A percentile compares a stretch with the other conserved stretches of the same genome.
Conservation (phyloP, 2,113 vertebrate genomes). For the Lepus europaeus region DNA sequence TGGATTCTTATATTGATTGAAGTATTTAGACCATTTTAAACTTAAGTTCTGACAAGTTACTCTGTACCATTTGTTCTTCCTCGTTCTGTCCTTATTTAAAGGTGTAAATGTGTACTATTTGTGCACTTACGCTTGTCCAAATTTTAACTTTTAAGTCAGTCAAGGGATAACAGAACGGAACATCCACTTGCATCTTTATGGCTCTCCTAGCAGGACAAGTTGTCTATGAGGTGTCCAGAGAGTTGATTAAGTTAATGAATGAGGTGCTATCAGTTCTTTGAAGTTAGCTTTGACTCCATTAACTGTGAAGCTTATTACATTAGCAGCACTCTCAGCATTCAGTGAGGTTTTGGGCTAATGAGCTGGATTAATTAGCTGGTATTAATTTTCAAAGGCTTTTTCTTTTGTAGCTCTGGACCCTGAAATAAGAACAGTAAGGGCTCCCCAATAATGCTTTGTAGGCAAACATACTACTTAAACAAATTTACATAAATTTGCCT, state of each 20-base stretch:
- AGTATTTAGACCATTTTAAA: not conserved
- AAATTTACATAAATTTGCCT: conserved; percentile 64
- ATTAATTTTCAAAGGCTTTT: conserved; percentile 77
- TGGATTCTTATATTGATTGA: not conserved
- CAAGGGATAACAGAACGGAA: conserved; percentile 4
- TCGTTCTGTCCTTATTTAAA: conserved; percentile 25
- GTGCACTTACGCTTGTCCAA: not conserved
- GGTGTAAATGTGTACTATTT: not conserved
- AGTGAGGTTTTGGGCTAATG: conserved; percentile 66
- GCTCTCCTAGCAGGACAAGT: not conserved
- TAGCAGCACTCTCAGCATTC: conserved; percentile 23
- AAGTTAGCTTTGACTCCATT: conserved; percentile 52
- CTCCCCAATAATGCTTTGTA: conserved; percentile 30
- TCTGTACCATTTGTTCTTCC: not conserved
- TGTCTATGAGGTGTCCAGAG: not conserved
- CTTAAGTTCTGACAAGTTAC: not conserved
- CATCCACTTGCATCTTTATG: conserved; percentile 10
- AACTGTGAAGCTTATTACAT: conserved; percentile 54
- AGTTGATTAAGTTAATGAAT: conserved; percentile 66
- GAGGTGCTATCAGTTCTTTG: conserved; percentile 51
- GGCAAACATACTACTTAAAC: conserved; percentile 23
- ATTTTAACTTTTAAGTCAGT: conserved; percentile 45
- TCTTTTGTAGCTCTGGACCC: conserved; percentile 30
- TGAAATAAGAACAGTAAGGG: conserved; percentile 28
- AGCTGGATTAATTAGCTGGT: conserved; percentile 75